A percentile compares a stretch with the other conserved stretches of the same genome.
Conservation (phyloP, 2,888 invertebrate genomes). For the Mystacides longicornis region DNA sequence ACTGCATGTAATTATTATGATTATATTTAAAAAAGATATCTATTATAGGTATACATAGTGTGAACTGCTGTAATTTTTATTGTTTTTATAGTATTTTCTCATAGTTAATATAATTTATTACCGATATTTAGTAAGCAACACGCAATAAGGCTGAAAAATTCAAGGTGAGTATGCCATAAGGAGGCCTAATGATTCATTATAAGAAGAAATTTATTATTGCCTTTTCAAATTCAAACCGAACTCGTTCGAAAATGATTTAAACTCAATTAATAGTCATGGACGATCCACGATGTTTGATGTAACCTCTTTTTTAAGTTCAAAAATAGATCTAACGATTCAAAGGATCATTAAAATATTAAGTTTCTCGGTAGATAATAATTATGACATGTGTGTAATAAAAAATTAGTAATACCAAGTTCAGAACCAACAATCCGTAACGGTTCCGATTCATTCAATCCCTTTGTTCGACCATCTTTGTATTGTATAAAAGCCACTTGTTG, state of each 20-base stretch:
- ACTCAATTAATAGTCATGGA: no score
- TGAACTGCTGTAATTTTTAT: neutral
- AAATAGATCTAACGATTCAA: no score
- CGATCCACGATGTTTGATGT: no score
- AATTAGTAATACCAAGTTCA: slow-evolving; percentile 31
- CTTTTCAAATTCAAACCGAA: no score
- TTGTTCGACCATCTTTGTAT: slow-evolving; percentile 21
- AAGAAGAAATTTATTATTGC: no score
- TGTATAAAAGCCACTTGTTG: neutral
- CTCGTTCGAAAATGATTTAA: no score
- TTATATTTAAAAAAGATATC: neutral
- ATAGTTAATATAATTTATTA: neutral
- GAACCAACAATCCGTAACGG: slow-evolving; percentile 19
- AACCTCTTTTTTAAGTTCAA: no score
- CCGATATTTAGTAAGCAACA: no score
- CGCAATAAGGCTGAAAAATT: no score
- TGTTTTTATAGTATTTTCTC: neutral
- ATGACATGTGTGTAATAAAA: neutral
- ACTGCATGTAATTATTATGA: neutral
- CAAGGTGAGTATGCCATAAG: no score
- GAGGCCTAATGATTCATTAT: no score
- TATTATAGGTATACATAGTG: neutral
- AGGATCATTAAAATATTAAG: neutral
- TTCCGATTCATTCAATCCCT: slow-evolving; percentile 20
- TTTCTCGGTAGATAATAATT: neutral